Evolutionary conservation across 2,113 vertebrate genomes (phyloP), one percentile per base, ranked within the genome.

Genomic region (Tinamus guttatus): DNA sequence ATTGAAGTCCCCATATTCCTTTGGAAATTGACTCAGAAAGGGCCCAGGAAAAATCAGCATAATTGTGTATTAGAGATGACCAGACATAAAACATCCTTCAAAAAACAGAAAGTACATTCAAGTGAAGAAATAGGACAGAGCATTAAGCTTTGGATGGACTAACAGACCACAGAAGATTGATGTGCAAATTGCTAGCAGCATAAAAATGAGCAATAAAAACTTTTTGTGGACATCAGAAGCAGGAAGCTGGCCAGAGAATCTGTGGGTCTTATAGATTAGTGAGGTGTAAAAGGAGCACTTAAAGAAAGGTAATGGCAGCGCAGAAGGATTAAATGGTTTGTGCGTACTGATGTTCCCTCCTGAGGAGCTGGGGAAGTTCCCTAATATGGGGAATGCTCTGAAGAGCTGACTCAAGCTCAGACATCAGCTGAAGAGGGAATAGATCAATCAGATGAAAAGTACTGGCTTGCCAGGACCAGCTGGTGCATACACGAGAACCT

Each of bases 401-500:
- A 88, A 45, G 76, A 92, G 59, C 83, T 92, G 90, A 70, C 56
- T 93, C 67, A 88, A 74, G 43, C 10, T 88, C 79, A 91, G 77
- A 59, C 85, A 83, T 85, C 71, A 95, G 68, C 70, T 80, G 85
- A 85, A 90, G n/a, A 80, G 41, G 38, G 80, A 93, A 69, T 65
- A n/a, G 79, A 94, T 90, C 56, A 68, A 32, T 95, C 85, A 54
- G n/a, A 54, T 52, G 63, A 74, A 63, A 93, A 84, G 65, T 24
- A 8, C 24, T 8, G 7, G 67, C 51, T 78, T 94, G 90, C 92
- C 90, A 95, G 73, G 64, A 89, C 41, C 96, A 97, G 92, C 96
- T 94, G 94, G 96, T 93, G 65, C 69, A 40, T 73, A 86, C 20
- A 7, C 56, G 78, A 63, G 80, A 90, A 86, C 41, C 69, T 76